Evolutionary conservation across 2,113 vertebrate genomes (phyloP).

Genomic region (Eulacestoma nigropectus): DNA sequence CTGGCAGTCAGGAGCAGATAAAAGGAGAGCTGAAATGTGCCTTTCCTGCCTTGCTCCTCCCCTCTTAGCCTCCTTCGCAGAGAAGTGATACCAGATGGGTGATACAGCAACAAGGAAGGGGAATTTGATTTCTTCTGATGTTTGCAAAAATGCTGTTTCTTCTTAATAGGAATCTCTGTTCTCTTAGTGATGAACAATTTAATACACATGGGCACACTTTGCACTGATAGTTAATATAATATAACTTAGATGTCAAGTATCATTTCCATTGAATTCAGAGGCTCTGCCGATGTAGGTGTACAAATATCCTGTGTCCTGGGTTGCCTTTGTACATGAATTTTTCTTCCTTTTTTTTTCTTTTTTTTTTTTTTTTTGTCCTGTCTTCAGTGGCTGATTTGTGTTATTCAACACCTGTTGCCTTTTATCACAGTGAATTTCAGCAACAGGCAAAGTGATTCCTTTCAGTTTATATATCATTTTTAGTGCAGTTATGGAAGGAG

Average conservation of each 20-base stretch:
- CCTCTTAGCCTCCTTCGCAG: background rate
- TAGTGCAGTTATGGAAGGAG: background rate
- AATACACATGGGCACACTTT: background rate
- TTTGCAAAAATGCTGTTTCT: background rate
- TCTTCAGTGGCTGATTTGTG: background rate
- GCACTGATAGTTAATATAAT: background rate
- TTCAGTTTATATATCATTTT: background rate
- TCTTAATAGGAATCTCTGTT: background rate
- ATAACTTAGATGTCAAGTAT: background rate
- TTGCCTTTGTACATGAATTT: background rate
- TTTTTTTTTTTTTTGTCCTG: background rate
- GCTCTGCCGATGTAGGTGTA: background rate
- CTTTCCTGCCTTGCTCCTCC: background rate
- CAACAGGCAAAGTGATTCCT: background rate
- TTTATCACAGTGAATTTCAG: slow-evolving; percentile 13
- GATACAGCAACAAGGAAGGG: background rate
- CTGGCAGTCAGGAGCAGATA: background rate
- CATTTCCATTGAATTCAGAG: background rate
- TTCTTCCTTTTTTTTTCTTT: background rate
- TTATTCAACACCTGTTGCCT: background rate
- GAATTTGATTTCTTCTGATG: background rate
- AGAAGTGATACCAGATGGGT: background rate
- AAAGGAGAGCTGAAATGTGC: background rate
- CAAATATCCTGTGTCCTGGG: background rate
- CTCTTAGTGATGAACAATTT: background rate